Evolutionary conservation across 2,888 invertebrate species (phyloP).

Genomic region (Mechanitis messenoides): DNA sequence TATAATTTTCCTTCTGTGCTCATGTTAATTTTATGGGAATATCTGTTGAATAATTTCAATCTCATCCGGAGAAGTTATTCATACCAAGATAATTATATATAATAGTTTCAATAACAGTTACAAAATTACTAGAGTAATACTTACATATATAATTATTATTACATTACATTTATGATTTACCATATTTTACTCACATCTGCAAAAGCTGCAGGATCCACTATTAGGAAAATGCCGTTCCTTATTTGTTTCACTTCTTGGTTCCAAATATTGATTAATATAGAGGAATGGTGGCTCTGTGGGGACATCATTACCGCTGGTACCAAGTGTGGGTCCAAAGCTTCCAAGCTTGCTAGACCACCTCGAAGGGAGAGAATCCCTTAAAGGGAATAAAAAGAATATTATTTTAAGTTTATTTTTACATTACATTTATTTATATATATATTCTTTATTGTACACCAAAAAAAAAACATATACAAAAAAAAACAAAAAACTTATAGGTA

Average conservation of each 20-base stretch:
- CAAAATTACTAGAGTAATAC: too few relatives aligned
- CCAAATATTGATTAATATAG: constrained; percentile 77
- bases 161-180: not conserved
- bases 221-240: constrained; percentile 76
- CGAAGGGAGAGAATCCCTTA: constrained; percentile 78
- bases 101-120: too few relatives aligned
- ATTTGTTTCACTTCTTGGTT: constrained; percentile 75
- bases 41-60: too few relatives aligned
- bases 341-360: constrained; percentile 80
- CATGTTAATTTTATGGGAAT: too few relatives aligned
- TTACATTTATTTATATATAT: too few relatives aligned
- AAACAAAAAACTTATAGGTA: too few relatives aligned
- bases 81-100: too few relatives aligned
- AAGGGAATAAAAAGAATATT: constrained; percentile 27
- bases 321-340: constrained; percentile 80
- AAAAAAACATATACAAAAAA: too few relatives aligned
- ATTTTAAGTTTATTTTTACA: not conserved
- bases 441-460: too few relatives aligned
- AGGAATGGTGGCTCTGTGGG: constrained; percentile 67
- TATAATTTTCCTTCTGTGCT: too few relatives aligned
- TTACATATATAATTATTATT: not conserved
- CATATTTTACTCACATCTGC: constrained; percentile 69
- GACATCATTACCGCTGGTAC: constrained; percentile 78
- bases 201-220: constrained; percentile 83
- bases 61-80: too few relatives aligned